Base-by-base conservation (phyloP, 2,113 vertebrate species). In the Castor canadensis region DNA sequence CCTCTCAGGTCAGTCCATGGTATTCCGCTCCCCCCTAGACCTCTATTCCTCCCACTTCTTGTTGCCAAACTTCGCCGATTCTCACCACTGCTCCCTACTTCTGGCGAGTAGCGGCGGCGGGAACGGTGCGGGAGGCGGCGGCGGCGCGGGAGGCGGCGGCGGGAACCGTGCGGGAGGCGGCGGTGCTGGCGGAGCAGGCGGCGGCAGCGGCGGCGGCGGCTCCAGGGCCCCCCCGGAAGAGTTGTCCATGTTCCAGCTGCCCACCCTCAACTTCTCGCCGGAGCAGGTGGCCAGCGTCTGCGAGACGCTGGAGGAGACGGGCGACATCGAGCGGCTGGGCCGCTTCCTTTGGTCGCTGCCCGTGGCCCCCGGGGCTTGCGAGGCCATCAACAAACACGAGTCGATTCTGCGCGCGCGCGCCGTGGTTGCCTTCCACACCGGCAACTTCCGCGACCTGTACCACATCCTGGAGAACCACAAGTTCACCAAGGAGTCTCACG, bases 241-340 rank as follows among this genome's bases (percentile, higher is more conserved):
- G 98, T 99, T 99, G 99, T 99, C 99, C 99, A 99, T 99, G 99
- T 99, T 99, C 99, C 99, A 99, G 99, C 99, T 99, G 99, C 99
- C 99, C 98, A 99, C 99, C 94, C 99, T 99, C 99, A 99, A 99
- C 99, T 99, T 99, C 99, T 99, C 99, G 98, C 99, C 99, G 99
- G 99, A 99, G 99, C 99, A 99, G 99, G 99, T 99, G 99, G 99
- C 99, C 98, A 99, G 99, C 99, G 99, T 99, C 99, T 99, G 99
- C 98, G 99, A 99, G 99, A 99, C 99, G 99, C 99, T 99, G 99
- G 99, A 99, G 98, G 99, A 99, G 98, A 99, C 99, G 97, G 99
- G 99, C 98, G 99, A 99, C 99, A 99, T 99, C 98, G 99, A 99
- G 98, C 98, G 99, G 98, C 99, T 99, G 98, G 99, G 99, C 98